Evolutionary conservation across 1,140 invertebrate species (phyloP), one percentile per base, ranked within the genome.

Genomic region (Hylaeus volcanicus): DNA sequence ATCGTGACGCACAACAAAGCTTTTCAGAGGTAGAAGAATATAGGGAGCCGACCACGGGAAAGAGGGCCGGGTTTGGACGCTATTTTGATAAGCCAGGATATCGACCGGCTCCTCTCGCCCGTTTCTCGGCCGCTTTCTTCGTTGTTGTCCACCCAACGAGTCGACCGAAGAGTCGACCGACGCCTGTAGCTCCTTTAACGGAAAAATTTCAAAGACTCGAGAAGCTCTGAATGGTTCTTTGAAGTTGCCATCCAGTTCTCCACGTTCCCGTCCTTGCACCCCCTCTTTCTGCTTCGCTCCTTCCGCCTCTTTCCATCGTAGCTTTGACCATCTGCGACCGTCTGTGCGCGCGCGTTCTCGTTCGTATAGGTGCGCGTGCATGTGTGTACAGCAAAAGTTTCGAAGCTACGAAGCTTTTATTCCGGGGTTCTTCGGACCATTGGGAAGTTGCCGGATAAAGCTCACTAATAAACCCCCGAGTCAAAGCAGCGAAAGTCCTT

Each of bases 391-490:
- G 82, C 75, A 74, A 65, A 87, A 87, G 78, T 87, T 87, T 84
- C 75, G 69, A 84, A 83, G 70, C 81, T 83, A 69, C 77, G 77
- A 69, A 68, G 72, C 87, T 83, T 88, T 88, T 87, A 85, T 89
- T 87, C 79, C 73, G 63, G 64, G 81, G 73, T 81, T 85, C 81
- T 68, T 81, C 69, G 82, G 81, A 84, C 80, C 75, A 74, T 82
- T 79, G 76, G 69, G 71, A 85, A 87, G 81, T 88, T 84, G 78
- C 65, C 51, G 87, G 82, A 87, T 88, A 88, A 89, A 89, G 85
- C 87, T 82, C 88, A 76, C 86, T 89, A 89, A 89, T 89, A 88
- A 87, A 89, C 87, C 79, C 73, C 68, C 73, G 74, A 80, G 83
- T 88, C 85, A 86, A 83, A 89, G 87, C 85, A 80, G 73, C 77